Conservation (phyloP, 1,140 invertebrate species). For the Caenorhabditis latens region DNA sequence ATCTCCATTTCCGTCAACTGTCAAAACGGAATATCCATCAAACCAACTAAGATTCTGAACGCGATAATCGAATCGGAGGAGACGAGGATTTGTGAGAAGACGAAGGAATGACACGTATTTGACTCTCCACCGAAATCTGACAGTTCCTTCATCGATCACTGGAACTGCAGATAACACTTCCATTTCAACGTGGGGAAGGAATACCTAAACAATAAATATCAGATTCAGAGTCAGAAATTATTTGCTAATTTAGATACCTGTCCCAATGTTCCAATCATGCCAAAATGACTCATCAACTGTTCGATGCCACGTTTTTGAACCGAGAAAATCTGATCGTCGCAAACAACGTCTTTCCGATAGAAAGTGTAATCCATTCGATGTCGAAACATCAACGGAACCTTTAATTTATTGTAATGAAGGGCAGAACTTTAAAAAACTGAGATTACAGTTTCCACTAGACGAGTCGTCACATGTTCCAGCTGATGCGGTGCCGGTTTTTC, state of each 20-base stretch:
- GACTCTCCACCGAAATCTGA: conserved; percentile 62
- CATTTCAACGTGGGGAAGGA: conserved; percentile 66
- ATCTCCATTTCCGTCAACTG: conserved; percentile 65
- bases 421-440: not conserved
- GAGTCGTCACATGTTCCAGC: conserved; percentile 63
- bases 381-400: conserved; percentile 66
- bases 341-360: conserved; percentile 64
- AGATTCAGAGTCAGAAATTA: not conserved
- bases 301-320: conserved; percentile 61
- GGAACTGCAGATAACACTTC: conserved; percentile 57
- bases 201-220: not conserved
- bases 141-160: conserved; percentile 66
- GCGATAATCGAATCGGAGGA: conserved; percentile 61
- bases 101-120: conserved; percentile 64
- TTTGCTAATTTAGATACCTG: conserved; percentile 47
- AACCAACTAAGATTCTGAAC: conserved; percentile 63
- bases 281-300: conserved; percentile 61
- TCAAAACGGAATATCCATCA: conserved; percentile 67
- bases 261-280: conserved; percentile 60
- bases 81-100: conserved; percentile 55
- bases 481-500: conserved; percentile 63
- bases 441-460: conserved; percentile 62
- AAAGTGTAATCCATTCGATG: conserved; percentile 65
- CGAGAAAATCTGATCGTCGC: conserved; percentile 64
- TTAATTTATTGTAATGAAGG: not conserved